Evolutionary conservation across 1,140 invertebrate genomes (phyloP), one percentile per base, ranked within the genome.

Genomic region (Phenacoccus solenopsis): DNA sequence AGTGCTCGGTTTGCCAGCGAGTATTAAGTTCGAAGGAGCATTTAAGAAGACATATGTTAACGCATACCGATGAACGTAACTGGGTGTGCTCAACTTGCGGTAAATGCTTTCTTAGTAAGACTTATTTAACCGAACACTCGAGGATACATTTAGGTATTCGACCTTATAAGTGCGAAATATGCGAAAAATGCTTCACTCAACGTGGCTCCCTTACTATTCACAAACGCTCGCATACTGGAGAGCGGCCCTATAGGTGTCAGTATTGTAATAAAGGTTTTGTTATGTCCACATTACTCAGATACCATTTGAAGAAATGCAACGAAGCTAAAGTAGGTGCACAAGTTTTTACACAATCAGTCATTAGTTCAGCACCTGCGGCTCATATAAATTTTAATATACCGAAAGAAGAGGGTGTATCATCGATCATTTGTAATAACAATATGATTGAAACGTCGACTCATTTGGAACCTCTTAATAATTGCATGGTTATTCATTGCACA

Each of bases 41-140:
- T 74, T 27, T 72, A 20, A 49, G 64, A 71, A 28, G 27, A 27
- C 72, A 72, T 56, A 70, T 68, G 56, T 16, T 69, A 25, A 69
- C 57, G 16, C 72, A 72, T 22, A 71, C 61, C 9, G 73, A 73
- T 21, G 24, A 72, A 2, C 67, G 68, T 25, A 68, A 71, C 7
- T 88, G 85, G 73, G 81, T 84, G 28, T 89, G 87, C 73, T 84
- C 87, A 57, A 85, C 86, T 56, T 96, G 94, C 75, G 89, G 88
- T 0, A 95, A 95, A 78, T 88, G 88, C 0, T 97, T 97, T 76
- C 94, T 93, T 0, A 83, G 93, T 71, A 97, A 96, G 78, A 93
- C 96, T 79, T 93, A 97, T 77, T 76, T 89, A 81, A 73, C 28
- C n/a, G 73, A 72, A 22, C 82, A 84, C 72, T 80, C 80, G 74